These are phyloP conservation scores for Choloepus didactylus DNA, from an alignment of 2,797 vertebrate genomes.

Conservation along the genomic window DNA sequence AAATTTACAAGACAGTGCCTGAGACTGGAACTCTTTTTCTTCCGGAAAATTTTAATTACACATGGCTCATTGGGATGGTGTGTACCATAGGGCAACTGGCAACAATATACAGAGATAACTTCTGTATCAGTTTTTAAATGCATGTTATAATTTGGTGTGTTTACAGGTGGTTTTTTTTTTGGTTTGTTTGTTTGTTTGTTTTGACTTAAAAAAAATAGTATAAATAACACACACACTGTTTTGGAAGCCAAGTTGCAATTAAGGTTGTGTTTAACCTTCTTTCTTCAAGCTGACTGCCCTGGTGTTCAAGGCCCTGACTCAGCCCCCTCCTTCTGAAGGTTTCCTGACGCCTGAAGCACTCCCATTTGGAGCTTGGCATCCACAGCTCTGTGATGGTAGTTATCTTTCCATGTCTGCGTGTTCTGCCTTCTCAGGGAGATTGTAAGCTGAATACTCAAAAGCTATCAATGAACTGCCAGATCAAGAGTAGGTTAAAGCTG, in stretches of 20 bases:
- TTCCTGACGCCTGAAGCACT: too few species aligned
- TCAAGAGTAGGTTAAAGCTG: neutral
- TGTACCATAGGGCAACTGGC: neutral
- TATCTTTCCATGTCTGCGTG: neutral
- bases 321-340: neutral
- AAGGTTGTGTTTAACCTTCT: neutral
- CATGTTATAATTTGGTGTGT: neutral
- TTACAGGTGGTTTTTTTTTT: neutral
- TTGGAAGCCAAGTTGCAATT: neutral
- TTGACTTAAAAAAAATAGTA: neutral
- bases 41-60: neutral
- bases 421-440: conserved; percentile 24
- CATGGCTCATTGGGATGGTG: neutral
- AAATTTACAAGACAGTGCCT: neutral
- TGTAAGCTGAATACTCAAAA: neutral
- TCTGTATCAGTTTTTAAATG: neutral
- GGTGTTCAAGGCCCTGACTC: neutral
- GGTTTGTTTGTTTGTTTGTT: too few species aligned
- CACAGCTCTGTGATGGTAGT: neutral
- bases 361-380: neutral
- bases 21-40: neutral
- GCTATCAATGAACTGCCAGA: neutral
- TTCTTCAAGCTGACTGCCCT: neutral
- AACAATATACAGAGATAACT: neutral
- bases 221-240: neutral